Base-by-base conservation (phyloP, 2,888 invertebrate species). In the Cistogaster globosa region DNA sequence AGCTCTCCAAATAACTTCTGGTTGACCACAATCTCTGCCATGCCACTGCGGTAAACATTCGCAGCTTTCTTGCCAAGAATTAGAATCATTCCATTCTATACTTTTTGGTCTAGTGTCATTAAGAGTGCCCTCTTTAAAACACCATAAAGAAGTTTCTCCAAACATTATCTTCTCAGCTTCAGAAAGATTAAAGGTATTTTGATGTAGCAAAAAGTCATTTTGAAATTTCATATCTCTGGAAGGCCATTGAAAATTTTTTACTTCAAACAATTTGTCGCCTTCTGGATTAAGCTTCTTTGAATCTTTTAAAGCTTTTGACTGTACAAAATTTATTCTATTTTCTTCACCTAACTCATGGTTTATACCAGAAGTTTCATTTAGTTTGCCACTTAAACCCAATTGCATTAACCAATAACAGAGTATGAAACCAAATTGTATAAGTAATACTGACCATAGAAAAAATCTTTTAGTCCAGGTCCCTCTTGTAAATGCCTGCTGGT, bases 1-100 rank as follows among this genome's bases (percentile, higher is more conserved):
- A 0, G 95, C 94, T 58, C 95, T 93, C 95, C 95, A 95, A 16
- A 95, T 94, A 12, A 95, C 94, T 90, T 95, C 95, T 5, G 95
- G 95, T 88, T 95, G 94, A 1, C 95, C 94, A 88, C 95, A 95
- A 87, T 95, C 95, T 11, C 92, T 92, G 2, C 95, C 95, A 89
- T 95, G 95, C 94, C 95, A 95, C 42, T 94, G 94, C n/a, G 92
- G 93, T 72, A 93, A 91, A 88, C 95, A 95, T 18, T 93, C 91
- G 87, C 95, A 95, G 88, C 92, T 92, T 48, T 88, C 86, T 26
- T 80, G 82, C 71, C 74, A 83, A 22, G 57, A 55, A 55, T 80
- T 57, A n/a, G 62, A 65, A 18, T 79, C 83, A 16, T 74, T 63
- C 20, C 77, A 72, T 14, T 67, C 80, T n/a, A 55, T n/a, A 53